Evolutionary conservation across 2,888 invertebrate genomes (phyloP).

Genomic region (Julus scanicus): DNA sequence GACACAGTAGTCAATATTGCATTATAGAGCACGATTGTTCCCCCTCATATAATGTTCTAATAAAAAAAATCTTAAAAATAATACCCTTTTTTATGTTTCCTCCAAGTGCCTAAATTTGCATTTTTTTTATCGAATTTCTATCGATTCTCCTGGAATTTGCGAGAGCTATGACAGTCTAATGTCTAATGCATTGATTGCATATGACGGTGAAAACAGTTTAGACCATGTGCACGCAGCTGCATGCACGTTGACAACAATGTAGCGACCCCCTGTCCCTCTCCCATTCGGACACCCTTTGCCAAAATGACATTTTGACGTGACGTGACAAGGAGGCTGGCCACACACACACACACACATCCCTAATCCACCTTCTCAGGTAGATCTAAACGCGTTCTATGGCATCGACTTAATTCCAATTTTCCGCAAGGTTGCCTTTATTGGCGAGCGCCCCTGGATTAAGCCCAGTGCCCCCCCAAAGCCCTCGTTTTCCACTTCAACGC

Average conservation of each 20-base stretch:
- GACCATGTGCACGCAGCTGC: not conserved
- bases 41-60: not conserved
- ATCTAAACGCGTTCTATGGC: slow-evolving; percentile 11
- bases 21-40: not conserved
- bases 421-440: slow-evolving; percentile 33
- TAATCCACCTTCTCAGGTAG: slow-evolving; percentile 26
- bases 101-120: not conserved
- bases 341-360: slow-evolving; percentile 15
- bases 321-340: slow-evolving; percentile 33
- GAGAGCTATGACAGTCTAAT: not conserved
- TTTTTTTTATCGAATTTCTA: not conserved
- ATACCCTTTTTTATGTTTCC: slow-evolving; percentile 22
- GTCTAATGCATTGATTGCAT: not conserved
- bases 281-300: slow-evolving; percentile 19
- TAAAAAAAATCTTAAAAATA: slow-evolving; percentile 24
- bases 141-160: not conserved
- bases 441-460: slow-evolving; percentile 33
- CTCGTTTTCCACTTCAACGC: slow-evolving; percentile 33
- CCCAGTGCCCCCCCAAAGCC: slow-evolving; percentile 9
- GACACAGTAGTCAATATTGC: not conserved
- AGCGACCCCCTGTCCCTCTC: slow-evolving; percentile 9
- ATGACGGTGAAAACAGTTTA: not conserved
- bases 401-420: slow-evolving; percentile 33
- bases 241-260: not conserved
- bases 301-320: slow-evolving; percentile 33